These are phyloP conservation scores for Drosophila teissieri DNA, from an alignment of 1,140 invertebrate genomes.

Conservation along the genomic window DNA sequence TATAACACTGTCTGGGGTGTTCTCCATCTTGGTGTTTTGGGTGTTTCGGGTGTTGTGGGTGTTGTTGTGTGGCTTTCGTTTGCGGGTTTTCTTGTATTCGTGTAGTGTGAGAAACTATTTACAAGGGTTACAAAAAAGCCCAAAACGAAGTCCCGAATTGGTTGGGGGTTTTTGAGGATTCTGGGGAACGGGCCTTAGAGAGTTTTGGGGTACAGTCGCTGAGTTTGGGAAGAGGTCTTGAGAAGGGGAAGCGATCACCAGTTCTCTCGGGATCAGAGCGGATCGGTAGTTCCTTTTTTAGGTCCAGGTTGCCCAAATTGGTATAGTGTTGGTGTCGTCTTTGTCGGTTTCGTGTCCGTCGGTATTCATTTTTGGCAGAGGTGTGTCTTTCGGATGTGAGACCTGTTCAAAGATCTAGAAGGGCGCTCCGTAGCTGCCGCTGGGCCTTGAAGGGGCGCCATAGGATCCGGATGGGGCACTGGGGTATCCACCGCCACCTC, in stretches of 20 bases:
- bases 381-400: slow-evolving; percentile 41
- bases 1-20: slow-evolving; percentile 79
- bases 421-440: slow-evolving; percentile 84
- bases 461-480: slow-evolving; percentile 83
- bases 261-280: slow-evolving; percentile 11
- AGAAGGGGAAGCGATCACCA: slow-evolving; percentile 35
- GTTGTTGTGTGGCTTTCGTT: slow-evolving; percentile 22
- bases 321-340: slow-evolving; percentile 31
- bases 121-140: slow-evolving; percentile 58
- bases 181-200: slow-evolving; percentile 18
- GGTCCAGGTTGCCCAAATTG: slow-evolving; percentile 56
- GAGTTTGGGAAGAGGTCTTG: slow-evolving; percentile 39
- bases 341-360: slow-evolving; percentile 48
- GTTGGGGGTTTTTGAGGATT: slow-evolving; percentile 10
- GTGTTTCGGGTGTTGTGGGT: slow-evolving; percentile 14
- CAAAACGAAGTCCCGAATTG: slow-evolving; percentile 21
- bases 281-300: slow-evolving; percentile 42
- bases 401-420: slow-evolving; percentile 75
- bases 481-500: slow-evolving; percentile 76
- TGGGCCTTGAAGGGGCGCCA: slow-evolving; percentile 82
- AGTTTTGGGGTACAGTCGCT: slow-evolving; percentile 63
- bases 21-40: slow-evolving; percentile 29
- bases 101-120: slow-evolving; percentile 73
- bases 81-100: slow-evolving; percentile 42
- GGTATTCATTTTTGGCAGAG: slow-evolving; percentile 76